Evolutionary conservation across 2,113 vertebrate genomes (phyloP).

Genomic region (Canis aureus): DNA sequence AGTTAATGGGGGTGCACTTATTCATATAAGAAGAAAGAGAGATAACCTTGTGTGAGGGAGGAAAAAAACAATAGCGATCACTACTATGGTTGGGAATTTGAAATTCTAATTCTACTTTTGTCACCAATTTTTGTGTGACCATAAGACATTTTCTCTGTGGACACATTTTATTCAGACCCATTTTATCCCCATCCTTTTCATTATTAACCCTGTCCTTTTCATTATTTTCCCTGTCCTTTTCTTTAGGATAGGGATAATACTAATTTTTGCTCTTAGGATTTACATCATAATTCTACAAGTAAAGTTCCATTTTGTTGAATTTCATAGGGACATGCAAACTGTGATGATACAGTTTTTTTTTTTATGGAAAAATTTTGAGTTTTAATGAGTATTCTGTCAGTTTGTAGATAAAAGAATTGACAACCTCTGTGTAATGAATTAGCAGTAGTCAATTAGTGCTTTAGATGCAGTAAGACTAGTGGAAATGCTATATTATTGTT

Average conservation of each 20-base stretch:
- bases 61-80: background rate
- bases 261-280: slow-evolving; percentile 10
- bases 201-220: background rate
- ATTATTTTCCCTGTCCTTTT: background rate
- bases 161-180: background rate
- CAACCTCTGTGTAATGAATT: background rate
- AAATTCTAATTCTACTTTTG: background rate
- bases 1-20: background rate
- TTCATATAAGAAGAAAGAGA: slow-evolving; percentile 29
- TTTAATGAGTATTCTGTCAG: background rate
- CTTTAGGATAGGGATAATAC: background rate
- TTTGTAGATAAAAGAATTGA: slow-evolving; percentile 1
- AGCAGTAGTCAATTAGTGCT: background rate
- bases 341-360: background rate
- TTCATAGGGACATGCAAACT: slow-evolving; percentile 2
- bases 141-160: background rate
- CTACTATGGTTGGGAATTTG: background rate
- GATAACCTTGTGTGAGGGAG: background rate
- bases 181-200: background rate
- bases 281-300: background rate
- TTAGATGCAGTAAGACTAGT: background rate
- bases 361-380: background rate
- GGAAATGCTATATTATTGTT: background rate
- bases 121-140: slow-evolving; percentile 3
- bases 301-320: slow-evolving; percentile 48